Percentiles rank a stretch among this genome's conserved stretches.
Conservation (phyloP, 1,140 invertebrate species). For the Monomorium pharaonis region DNA sequence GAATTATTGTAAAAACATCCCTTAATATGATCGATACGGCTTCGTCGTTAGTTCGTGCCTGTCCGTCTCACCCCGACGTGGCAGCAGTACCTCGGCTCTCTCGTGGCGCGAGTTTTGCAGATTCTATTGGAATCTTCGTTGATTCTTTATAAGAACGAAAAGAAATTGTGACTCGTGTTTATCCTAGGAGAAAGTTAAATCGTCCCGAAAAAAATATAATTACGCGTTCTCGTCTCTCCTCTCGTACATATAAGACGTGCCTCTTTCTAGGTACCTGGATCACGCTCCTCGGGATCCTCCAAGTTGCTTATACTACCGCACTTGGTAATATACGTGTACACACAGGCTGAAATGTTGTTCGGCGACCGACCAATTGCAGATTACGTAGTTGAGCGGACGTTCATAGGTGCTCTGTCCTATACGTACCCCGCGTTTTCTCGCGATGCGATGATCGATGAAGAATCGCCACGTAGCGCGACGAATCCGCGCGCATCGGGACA, state of each 20-base stretch:
- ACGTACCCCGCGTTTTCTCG: not conserved
- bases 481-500: not conserved
- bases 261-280: not conserved
- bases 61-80: constrained; percentile 24
- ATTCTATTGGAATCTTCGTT: not conserved
- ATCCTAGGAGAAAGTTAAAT: not conserved
- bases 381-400: not conserved
- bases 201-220: not conserved
- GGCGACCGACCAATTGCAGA: not conserved
- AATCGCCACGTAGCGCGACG: not conserved
- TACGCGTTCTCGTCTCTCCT: not conserved
- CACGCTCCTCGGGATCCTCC: not conserved
- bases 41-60: constrained; percentile 66
- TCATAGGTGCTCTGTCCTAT: not conserved
- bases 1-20: constrained; percentile 83
- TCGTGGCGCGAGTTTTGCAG: not conserved
- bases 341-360: not conserved
- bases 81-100: not conserved
- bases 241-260: not conserved
- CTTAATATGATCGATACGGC: constrained; percentile 80
- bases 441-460: not conserved
- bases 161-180: not conserved
- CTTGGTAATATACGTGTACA: not conserved
- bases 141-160: not conserved
- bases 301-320: not conserved